Conservation (phyloP, 1,140 invertebrate species). For the Diabrotica virgifera region DNA sequence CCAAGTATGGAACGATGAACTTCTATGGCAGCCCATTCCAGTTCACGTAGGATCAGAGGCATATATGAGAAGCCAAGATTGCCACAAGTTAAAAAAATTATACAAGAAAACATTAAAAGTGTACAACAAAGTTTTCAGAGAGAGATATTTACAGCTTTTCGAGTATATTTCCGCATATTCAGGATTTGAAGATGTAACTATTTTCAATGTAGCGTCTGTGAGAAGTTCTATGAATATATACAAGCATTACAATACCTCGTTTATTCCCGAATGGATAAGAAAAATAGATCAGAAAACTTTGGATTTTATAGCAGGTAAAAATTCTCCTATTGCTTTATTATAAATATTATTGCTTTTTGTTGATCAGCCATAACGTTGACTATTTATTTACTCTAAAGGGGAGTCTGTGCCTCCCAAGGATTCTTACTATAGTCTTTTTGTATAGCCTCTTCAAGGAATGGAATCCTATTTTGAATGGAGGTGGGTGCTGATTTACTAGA, state of each 20-base stretch:
- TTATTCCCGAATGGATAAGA: conserved; percentile 67
- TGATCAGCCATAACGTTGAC: too few relatives aligned
- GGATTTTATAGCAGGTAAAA: background rate
- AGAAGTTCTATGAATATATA: conserved; percentile 68
- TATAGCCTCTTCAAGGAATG: too few relatives aligned
- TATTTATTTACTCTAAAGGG: too few relatives aligned
- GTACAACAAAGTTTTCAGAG: conserved; percentile 56
- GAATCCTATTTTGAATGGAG: too few relatives aligned
- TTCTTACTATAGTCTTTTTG: too few relatives aligned
- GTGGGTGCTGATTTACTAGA: too few relatives aligned
- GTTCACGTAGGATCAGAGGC: conserved; percentile 70
- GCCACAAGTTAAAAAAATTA: conserved; percentile 61
- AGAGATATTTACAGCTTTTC: conserved; percentile 60
- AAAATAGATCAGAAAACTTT: background rate
- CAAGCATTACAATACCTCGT: conserved; percentile 62
- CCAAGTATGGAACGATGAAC: conserved; percentile 64
- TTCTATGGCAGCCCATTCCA: conserved; percentile 87
- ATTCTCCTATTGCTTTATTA: background rate
- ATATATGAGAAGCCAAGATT: conserved; percentile 55
- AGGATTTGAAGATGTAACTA: conserved; percentile 54
- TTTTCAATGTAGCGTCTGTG: conserved; percentile 56
- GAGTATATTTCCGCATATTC: conserved; percentile 58
- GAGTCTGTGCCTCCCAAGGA: too few relatives aligned
- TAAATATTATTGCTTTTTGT: too few relatives aligned
- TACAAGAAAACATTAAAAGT: conserved; percentile 41